These are phyloP conservation scores for Stramonita haemastoma DNA, from an alignment of 2,888 invertebrate species.

Conservation along the genomic window DNA sequence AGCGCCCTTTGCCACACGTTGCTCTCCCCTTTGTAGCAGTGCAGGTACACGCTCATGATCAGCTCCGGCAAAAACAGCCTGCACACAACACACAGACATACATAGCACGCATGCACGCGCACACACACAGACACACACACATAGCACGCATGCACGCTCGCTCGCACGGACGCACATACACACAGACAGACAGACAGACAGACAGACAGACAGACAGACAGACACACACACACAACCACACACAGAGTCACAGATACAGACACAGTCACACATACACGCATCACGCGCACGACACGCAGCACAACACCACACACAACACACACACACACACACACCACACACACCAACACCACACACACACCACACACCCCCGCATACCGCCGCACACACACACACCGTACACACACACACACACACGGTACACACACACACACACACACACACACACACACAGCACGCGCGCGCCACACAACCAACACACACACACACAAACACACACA, in stretches of 20 bases:
- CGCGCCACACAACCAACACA: no score
- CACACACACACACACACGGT: no score
- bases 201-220: background rate
- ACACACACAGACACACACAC: slow-evolving; percentile 3
- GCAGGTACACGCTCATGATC: background rate
- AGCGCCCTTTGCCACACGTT: background rate
- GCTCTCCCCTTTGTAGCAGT: background rate
- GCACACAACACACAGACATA: background rate
- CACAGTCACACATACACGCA: background rate
- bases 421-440: no score
- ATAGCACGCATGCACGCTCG: background rate
- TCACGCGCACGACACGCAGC: background rate
- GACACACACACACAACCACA: background rate
- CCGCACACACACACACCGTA: no score
- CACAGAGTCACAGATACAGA: background rate
- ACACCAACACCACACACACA: background rate
- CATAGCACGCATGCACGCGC: background rate
- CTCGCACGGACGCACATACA: slow-evolving; percentile 1
- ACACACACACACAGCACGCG: no score
- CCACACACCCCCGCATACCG: no score
- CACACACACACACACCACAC: background rate
- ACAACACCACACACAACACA: background rate
- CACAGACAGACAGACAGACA: background rate
- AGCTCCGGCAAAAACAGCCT: background rate
- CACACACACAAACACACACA: no score